Evolutionary conservation across 1,140 invertebrate species (phyloP), one percentile per base, ranked within the genome.

Genomic region (Euwallacea fornicatus): DNA sequence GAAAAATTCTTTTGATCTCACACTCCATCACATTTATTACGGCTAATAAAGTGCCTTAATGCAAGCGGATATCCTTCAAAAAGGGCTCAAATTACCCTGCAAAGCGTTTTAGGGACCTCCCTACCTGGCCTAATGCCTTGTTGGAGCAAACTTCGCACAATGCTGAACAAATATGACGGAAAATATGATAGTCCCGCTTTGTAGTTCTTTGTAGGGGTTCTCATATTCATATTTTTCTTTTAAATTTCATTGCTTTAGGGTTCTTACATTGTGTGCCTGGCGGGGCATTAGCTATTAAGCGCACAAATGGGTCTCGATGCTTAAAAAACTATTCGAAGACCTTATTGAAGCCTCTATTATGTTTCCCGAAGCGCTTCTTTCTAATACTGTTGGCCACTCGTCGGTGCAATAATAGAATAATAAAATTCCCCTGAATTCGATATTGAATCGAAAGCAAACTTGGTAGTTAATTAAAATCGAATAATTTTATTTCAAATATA

Each of bases 191-290:
- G 46, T 65, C 63, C n/a, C 47, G 63, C 63, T 65, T 65, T 65
- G 61, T 63, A n/a, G 7, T 46, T n/a, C 15, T 42, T 46, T 33
- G 61, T 63, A 15, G n/a, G 11, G 15, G 13, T 13, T 65, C 63
- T 53, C 63, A 53, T 65, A 65, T 65, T 65, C 63, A 65, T 65
- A 65, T 65, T 65, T 65, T 62, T 65, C 63, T 65, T 65, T 65
- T 42, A 53, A 54, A 65, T 54, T 65, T 54, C 46, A 33, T 54
- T 65, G 10, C 50, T 65, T 65, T 61, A 43, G 33, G n/a, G 54
- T 8, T 10, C 15, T 21, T 21, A 44, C 11, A 11, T 50, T 50
- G 43, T 63, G 13, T 63, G 61, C 10, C 13, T 46, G n/a, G 42
- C n/a, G 46, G 21, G 21, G 47, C 41, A 65, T 65, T 65, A 65